Evolutionary conservation across 2,113 vertebrate genomes (phyloP), one percentile per base, ranked within the genome.

Genomic region (Chloebia gouldiae): DNA sequence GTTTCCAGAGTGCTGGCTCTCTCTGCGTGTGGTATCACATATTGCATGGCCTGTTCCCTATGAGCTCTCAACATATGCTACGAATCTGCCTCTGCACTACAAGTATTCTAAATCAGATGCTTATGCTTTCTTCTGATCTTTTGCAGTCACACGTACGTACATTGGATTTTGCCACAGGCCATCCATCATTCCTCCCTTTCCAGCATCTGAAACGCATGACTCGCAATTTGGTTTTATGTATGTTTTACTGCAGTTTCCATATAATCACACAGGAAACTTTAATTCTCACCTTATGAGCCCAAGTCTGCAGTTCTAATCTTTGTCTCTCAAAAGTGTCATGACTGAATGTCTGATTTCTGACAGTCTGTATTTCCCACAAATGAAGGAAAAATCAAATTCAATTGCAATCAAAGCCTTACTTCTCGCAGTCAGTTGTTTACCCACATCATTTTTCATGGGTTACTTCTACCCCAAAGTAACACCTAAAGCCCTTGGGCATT

Each of bases 1-100:
- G 44, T 86, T 95, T 96, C 88, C 88, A 94, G 63, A 71, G 68
- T 45, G 49, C 73, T 72, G 64, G 65, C 37, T 94, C 81, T 87
- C 90, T 87, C 90, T 88, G 88, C 61, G 80, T 97, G 94, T 93
- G 94, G 96, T 87, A 92, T 85, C 91, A 66, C 54, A 93, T 60
- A 65, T 39, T 85, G 78, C 65, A 68, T 28, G 65, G 83, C 77
- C 91, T 95, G 93, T 85, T 97, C 92, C 77, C 63, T 92, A 66
- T 95, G 93, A 95, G 88, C 86, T 95, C 95, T 63, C 61, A 17
- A 91, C 95, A 96, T 92, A 40, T 96, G 96, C 89, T 95, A 89
- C 0, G 11, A 93, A 96, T 96, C 81, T 94, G 86, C 77, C 63
- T 85, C 88, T 80, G 50, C 65, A 60, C 70, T 92, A 87, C 88